Conservation (phyloP, 1,140 invertebrate genomes). For the Neodiprion lecontei region DNA sequence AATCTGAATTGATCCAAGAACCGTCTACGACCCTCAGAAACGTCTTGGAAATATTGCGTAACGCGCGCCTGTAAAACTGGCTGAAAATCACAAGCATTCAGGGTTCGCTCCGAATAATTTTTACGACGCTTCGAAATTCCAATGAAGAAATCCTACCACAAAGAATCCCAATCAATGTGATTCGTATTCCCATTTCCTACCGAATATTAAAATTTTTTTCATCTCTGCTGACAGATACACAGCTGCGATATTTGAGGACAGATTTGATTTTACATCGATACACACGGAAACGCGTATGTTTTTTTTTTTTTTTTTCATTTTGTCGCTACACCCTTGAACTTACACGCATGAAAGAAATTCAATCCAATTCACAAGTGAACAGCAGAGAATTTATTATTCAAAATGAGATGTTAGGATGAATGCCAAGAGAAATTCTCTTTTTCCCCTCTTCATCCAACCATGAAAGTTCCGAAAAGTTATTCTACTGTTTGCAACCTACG, state of each 20-base stretch:
- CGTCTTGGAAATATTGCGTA: too few relatives aligned
- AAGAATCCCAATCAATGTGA: too few relatives aligned
- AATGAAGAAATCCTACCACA: too few relatives aligned
- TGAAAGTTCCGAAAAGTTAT: conserved; percentile 9
- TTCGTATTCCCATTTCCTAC: too few relatives aligned
- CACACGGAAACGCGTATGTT: neutral
- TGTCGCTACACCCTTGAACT: neutral
- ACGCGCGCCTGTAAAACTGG: too few relatives aligned
- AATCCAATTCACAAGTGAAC: conserved; percentile 55
- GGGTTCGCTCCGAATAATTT: too few relatives aligned
- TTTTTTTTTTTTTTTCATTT: neutral
- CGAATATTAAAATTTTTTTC: too few relatives aligned
- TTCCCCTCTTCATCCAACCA: conserved; percentile 22
- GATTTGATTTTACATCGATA: neutral
- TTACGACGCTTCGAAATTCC: too few relatives aligned
- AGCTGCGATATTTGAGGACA: neutral
- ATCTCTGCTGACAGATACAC: too few relatives aligned
- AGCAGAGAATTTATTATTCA: conserved; percentile 52
- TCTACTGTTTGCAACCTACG: conserved; percentile 27
- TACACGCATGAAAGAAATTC: conserved; percentile 4
- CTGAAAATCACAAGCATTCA: too few relatives aligned
- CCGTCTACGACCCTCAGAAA: too few relatives aligned
- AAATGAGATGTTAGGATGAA: conserved; percentile 39
- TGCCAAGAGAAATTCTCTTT: conserved; percentile 37
- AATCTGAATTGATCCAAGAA: too few relatives aligned